Percentiles rank a stretch among this genome's conserved stretches.
phyloP scores from a whole-genome alignment of 1,140 invertebrate species.

The Lutraria rhynchaena region DNA sequence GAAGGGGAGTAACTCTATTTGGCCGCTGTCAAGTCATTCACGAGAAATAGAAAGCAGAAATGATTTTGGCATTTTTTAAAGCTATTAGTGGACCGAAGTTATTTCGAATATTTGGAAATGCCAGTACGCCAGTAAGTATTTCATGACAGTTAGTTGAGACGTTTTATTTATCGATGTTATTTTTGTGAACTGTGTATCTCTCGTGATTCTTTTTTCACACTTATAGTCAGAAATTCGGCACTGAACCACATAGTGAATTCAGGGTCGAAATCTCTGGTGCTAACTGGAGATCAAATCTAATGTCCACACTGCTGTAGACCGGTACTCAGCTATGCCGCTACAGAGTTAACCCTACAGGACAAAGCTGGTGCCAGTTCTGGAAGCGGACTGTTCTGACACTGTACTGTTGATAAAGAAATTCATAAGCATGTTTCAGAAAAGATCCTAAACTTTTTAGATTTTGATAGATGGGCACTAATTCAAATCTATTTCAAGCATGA shows the following conservation, averaged over 20 bases:
- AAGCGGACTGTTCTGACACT: no score
- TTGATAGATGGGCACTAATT: no score
- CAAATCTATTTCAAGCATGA: no score
- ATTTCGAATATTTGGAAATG: slow-evolving; percentile 13
- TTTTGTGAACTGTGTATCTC: not conserved
- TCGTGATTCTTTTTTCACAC: not conserved
- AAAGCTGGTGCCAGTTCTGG: no score
- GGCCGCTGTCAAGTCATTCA: no score
- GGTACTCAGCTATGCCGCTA: no score
- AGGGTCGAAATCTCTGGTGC: not conserved
- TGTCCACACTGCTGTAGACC: not conserved
- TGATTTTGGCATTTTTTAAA: not conserved
- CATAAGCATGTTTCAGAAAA: no score
- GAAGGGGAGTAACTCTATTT: no score
- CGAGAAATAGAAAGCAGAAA: not conserved
- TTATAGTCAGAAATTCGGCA: not conserved
- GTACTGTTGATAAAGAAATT: no score
- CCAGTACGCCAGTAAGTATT: not conserved
- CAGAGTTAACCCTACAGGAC: not conserved
- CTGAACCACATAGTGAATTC: not conserved
- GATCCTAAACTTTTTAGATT: no score
- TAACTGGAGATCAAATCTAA: not conserved
- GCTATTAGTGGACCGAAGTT: slow-evolving; percentile 24
- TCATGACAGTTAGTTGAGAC: no score
- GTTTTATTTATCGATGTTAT: no score